Percentiles rank a stretch among this genome's conserved stretches.
Evolutionary conservation across 37 sponge, comb jelly and placozoan species (phyloP).

Genomic region (Cliona cf. orientalis): DNA sequence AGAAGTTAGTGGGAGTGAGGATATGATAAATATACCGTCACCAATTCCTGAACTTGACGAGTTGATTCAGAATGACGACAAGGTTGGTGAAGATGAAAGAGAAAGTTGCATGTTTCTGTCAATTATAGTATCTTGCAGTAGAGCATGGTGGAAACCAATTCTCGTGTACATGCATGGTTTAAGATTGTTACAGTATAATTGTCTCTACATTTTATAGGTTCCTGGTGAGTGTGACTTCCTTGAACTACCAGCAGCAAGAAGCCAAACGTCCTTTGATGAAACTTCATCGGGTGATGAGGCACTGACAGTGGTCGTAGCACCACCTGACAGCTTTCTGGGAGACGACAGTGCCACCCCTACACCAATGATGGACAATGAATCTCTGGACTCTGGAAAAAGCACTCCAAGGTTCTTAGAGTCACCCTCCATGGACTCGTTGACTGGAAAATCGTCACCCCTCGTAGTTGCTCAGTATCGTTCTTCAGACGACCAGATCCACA

Average conservation of each 20-base stretch:
- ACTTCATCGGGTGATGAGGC: neutral
- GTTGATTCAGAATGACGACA: neutral
- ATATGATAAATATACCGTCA: conserved; percentile 6
- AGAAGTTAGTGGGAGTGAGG: neutral
- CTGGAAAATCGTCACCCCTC: conserved; percentile 2
- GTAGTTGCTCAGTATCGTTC: too few relatives aligned
- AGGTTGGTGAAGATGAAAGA: too few relatives aligned
- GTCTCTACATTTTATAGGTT: neutral
- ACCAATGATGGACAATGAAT: conserved; percentile 9
- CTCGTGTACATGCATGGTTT: neutral
- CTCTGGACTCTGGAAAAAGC: conserved; percentile 7
- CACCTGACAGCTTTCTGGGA: conserved; percentile 33
- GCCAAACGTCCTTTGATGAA: too few relatives aligned
- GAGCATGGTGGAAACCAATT: too few relatives aligned
- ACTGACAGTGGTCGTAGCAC: conserved; percentile 9
- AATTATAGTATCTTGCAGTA: too few relatives aligned
- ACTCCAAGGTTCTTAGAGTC: conserved; percentile 27
- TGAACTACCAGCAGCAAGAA: too few relatives aligned
- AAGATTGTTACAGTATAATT: neutral
- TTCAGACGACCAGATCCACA: too few relatives aligned
- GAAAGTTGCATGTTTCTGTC: too few relatives aligned
- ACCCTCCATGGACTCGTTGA: neutral
- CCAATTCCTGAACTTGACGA: conserved; percentile 8
- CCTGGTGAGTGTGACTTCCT: too few relatives aligned
- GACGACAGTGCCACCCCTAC: conserved; percentile 45